Conservation (phyloP, 2,888 invertebrate species). For the Eurois occulta region DNA sequence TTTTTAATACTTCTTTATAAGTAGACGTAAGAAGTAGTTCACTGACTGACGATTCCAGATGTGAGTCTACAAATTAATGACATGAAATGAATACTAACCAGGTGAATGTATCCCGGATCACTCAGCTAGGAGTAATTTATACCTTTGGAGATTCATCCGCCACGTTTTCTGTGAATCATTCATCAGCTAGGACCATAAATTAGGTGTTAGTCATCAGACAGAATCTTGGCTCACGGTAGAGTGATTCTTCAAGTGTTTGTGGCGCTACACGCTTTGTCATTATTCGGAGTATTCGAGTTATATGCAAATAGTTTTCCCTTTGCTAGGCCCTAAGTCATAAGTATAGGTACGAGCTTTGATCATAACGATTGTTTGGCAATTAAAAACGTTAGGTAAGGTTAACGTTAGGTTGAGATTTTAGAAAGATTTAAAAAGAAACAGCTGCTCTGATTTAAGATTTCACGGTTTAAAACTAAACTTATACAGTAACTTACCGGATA, state of each 20-base stretch:
- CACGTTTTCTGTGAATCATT: constrained; percentile 37
- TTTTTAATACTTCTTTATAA: background rate
- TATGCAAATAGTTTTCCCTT: background rate
- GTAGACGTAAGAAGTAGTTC: constrained; percentile 15
- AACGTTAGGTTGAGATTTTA: background rate
- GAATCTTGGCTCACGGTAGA: constrained; percentile 11
- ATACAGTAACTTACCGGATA: no score
- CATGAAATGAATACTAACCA: constrained; percentile 30
- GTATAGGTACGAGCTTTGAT: background rate
- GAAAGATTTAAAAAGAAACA: background rate
- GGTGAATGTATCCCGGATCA: constrained; percentile 31
- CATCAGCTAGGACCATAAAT: constrained; percentile 31
- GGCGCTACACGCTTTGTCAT: constrained; percentile 20
- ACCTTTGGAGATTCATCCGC: background rate
- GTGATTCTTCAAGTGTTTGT: constrained; percentile 15
- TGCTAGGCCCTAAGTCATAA: background rate
- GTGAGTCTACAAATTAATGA: constrained; percentile 18
- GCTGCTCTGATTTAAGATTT: no score
- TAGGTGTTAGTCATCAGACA: constrained; percentile 33
- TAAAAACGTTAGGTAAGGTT: no score
- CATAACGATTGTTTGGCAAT: background rate
- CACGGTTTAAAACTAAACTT: no score
- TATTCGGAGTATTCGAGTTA: background rate
- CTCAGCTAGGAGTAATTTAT: constrained; percentile 38
- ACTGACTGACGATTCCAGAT: constrained; percentile 28